Percentiles rank a stretch among this genome's conserved stretches.
These are phyloP conservation scores for Bombus difficillimus DNA, from an alignment of 1,140 invertebrate species.

Conservation along the genomic window DNA sequence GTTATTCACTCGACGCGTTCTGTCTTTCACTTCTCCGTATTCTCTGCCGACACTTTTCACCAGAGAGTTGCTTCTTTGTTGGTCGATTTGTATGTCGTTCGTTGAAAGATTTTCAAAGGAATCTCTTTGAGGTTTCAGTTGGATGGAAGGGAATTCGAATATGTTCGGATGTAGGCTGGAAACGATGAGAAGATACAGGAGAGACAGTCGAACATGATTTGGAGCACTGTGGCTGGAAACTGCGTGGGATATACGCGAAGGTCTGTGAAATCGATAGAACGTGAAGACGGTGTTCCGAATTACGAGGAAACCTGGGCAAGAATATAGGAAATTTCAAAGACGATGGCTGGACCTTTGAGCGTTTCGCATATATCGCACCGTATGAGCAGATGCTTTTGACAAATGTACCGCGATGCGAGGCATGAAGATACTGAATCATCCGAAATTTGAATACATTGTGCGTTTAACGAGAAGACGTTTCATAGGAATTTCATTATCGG, in stretches of 20 bases:
- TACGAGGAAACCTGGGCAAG: neutral
- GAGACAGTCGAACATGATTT: neutral
- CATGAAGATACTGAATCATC: too few relatives aligned
- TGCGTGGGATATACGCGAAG: neutral
- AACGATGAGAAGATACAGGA: neutral
- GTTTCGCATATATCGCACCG: neutral
- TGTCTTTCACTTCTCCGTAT: neutral
- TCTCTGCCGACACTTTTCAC: neutral
- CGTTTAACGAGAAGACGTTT: neutral
- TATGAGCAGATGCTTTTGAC: too few relatives aligned
- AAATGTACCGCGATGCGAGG: too few relatives aligned
- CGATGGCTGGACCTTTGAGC: neutral
- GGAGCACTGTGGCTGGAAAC: neutral
- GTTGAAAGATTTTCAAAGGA: neutral
- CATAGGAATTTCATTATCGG: neutral
- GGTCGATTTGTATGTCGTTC: neutral
- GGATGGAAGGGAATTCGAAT: neutral
- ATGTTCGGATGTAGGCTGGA: neutral
- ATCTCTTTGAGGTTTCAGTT: neutral
- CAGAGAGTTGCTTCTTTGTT: neutral
- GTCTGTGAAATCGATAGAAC: constrained; percentile 1
- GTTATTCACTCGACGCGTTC: constrained; percentile 29
- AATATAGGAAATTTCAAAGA: neutral
- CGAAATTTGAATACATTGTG: too few relatives aligned
- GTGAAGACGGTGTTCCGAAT: neutral